A percentile compares a stretch with the other conserved stretches of the same genome.
Evolutionary conservation across 1,140 invertebrate genomes (phyloP).

Genomic region (Drosophila sp.): DNA sequence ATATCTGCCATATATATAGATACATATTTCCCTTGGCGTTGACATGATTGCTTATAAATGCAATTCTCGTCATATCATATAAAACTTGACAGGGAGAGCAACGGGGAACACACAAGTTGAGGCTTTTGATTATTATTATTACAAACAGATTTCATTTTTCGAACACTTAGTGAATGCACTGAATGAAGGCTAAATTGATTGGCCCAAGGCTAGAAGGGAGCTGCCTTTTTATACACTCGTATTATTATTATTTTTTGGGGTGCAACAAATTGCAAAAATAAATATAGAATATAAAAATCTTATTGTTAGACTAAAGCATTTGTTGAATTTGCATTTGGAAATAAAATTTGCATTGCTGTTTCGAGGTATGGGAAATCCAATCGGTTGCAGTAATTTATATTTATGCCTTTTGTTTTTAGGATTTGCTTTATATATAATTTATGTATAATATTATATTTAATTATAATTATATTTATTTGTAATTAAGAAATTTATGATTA

Average conservation of each 20-base stretch:
- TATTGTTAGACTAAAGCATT: too few species aligned
- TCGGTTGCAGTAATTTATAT: too few species aligned
- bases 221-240: not conserved
- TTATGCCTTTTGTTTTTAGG: too few species aligned
- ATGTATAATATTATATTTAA: too few species aligned
- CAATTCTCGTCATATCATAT: constrained; percentile 72
- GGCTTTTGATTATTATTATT: constrained; percentile 75
- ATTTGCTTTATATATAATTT: too few species aligned
- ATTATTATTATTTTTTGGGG: constrained; percentile 1
- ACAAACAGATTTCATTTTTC: constrained; percentile 68
- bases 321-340: too few species aligned
- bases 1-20: constrained; percentile 25
- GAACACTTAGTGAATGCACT: constrained; percentile 54
- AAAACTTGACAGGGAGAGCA: constrained; percentile 28
- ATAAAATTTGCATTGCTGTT: too few species aligned
- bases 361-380: too few species aligned
- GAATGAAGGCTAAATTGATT: constrained; percentile 35
- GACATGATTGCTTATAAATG: constrained; percentile 81
- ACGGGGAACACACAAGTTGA: constrained; percentile 17
- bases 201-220: not conserved
- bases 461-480: too few species aligned
- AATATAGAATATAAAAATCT: too few species aligned
- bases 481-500: too few species aligned
- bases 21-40: constrained; percentile 59
- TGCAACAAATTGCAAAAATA: constrained; percentile 1